Conservation (phyloP, 2,888 invertebrate species). For the Nymphalis urticae region DNA sequence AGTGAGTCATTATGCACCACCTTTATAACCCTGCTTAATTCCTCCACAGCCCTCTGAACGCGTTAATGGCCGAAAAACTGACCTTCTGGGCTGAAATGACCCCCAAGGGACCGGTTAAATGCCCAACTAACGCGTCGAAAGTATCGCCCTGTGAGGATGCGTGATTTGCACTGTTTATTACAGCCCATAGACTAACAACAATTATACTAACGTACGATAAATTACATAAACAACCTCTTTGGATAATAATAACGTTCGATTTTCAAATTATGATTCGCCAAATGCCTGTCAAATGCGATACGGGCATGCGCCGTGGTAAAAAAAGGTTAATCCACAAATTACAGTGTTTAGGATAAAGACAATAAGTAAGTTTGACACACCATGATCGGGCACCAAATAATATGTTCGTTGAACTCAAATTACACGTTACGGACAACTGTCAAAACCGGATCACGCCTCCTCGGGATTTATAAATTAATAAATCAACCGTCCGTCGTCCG, state of each 20-base stretch:
- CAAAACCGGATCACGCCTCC: slow-evolving; percentile 67
- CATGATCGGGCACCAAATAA: slow-evolving; percentile 44
- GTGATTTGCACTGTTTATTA: slow-evolving; percentile 51
- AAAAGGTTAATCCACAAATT: slow-evolving; percentile 14
- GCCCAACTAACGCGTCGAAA: slow-evolving; percentile 56
- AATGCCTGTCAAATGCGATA: not conserved
- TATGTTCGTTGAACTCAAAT: slow-evolving; percentile 48
- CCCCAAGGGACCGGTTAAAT: slow-evolving; percentile 68
- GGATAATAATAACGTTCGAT: not conserved
- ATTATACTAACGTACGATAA: slow-evolving; percentile 12
- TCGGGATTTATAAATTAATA: slow-evolving; percentile 65
- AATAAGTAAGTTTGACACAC: slow-evolving; percentile 37
- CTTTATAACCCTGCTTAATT: slow-evolving; percentile 73
- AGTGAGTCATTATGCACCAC: slow-evolving; percentile 73
- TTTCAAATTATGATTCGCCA: not conserved
- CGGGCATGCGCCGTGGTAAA: not conserved
- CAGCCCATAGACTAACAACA: slow-evolving; percentile 6
- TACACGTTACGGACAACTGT: slow-evolving; percentile 66
- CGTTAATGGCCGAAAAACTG: slow-evolving; percentile 79
- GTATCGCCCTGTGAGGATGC: slow-evolving; percentile 45
- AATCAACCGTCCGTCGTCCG: slow-evolving; percentile 64
- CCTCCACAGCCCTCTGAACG: slow-evolving; percentile 67
- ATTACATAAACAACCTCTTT: not conserved
- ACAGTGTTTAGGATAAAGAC: slow-evolving; percentile 32
- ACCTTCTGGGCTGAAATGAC: slow-evolving; percentile 70